A percentile compares a stretch with the other conserved stretches of the same genome.
Conservation (phyloP, 2,797 vertebrate species). For the Limnodromus scolopaceus region DNA sequence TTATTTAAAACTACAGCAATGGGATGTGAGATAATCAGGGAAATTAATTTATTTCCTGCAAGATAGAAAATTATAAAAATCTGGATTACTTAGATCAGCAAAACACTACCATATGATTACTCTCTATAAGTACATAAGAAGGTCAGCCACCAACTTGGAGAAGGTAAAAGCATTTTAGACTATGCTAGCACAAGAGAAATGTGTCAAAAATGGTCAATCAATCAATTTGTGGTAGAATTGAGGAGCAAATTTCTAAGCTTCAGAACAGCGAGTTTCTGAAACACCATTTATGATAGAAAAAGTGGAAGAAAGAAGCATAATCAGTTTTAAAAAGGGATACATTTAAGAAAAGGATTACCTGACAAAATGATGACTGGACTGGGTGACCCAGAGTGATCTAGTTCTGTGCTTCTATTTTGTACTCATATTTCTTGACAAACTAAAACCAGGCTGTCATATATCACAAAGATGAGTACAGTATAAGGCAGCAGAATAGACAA, state of each 20-base stretch:
- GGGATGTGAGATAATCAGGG: not conserved
- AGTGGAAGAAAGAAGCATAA: not conserved
- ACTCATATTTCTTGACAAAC: not conserved
- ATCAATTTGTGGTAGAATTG: not conserved
- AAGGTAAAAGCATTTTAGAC: not conserved
- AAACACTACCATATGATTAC: not conserved
- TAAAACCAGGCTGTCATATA: not conserved
- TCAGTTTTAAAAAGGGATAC: not conserved
- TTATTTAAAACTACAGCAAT: not conserved
- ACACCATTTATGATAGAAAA: not conserved
- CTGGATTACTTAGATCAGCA: not conserved
- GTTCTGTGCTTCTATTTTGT: not conserved
- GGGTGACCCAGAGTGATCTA: not conserved
- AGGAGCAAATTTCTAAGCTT: not conserved
- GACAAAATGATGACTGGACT: not conserved
- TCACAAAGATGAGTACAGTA: not conserved
- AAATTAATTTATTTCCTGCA: not conserved
- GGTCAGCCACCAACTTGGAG: not conserved
- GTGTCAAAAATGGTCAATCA: not conserved
- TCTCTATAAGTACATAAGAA: not conserved
- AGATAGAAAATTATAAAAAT: not conserved
- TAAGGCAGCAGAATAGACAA: not conserved
- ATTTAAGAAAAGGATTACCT: not conserved
- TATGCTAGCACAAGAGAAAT: not conserved
- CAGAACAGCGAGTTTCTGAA: not conserved